Conservation (phyloP, 1,140 invertebrate species). For the Anastrepha ludens region DNA sequence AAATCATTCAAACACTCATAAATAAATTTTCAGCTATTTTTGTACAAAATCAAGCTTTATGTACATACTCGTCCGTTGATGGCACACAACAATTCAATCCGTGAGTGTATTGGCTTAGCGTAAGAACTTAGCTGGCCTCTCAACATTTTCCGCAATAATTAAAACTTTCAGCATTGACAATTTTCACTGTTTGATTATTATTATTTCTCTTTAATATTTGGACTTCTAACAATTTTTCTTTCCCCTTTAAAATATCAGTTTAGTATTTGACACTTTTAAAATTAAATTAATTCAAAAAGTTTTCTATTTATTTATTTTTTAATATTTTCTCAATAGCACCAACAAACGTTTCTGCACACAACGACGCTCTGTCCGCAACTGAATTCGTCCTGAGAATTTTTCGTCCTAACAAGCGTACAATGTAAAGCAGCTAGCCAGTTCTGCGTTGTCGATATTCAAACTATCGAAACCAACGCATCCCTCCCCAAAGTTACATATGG, state of each 20-base stretch:
- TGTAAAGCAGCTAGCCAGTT: neutral
- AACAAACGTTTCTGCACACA: slow-evolving; percentile 22
- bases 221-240: neutral
- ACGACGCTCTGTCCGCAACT: slow-evolving; percentile 9
- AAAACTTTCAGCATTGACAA: slow-evolving; percentile 42
- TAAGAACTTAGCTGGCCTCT: slow-evolving; percentile 30
- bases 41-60: neutral
- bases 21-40: neutral
- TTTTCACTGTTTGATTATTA: slow-evolving; percentile 15
- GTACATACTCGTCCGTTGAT: slow-evolving; percentile 19
- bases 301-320: neutral
- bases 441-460: neutral
- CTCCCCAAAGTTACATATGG: slow-evolving; percentile 22
- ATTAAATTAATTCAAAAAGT: neutral
- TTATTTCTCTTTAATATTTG: neutral
- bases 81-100: slow-evolving; percentile 37
- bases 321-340: slow-evolving; percentile 9
- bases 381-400: slow-evolving; percentile 26
- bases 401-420: neutral
- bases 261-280: neutral
- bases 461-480: neutral
- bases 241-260: neutral
- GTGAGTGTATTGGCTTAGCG: slow-evolving; percentile 42
- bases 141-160: slow-evolving; percentile 35
- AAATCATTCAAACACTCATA: too few species aligned